phyloP scores from a whole-genome alignment of 2,888 invertebrate species.

The Leistus spinibarbis region DNA sequence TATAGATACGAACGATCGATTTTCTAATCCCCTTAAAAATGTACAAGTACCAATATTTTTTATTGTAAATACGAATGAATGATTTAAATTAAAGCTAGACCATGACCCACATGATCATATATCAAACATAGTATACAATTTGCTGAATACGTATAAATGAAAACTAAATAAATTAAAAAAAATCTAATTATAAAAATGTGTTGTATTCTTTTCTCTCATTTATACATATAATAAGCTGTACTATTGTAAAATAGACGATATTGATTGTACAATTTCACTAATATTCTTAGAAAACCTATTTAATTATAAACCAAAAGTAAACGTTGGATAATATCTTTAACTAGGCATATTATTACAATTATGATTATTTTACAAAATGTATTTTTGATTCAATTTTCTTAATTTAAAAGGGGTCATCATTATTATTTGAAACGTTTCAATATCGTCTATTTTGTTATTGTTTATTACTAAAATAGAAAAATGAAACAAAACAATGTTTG shows the following conservation, averaged over 20 bases:
- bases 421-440: too few relatives aligned
- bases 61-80: background rate
- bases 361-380: too few relatives aligned
- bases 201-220: background rate
- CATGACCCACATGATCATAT: background rate
- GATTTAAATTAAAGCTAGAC: background rate
- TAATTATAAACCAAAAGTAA: too few relatives aligned
- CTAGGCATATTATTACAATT: too few relatives aligned
- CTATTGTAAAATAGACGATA: background rate
- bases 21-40: too few relatives aligned
- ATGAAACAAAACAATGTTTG: slow-evolving; percentile 2
- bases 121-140: background rate
- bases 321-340: too few relatives aligned
- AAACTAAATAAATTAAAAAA: background rate
- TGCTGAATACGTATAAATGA: background rate
- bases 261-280: background rate
- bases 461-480: background rate
- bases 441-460: background rate
- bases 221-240: background rate
- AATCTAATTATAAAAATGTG: background rate
- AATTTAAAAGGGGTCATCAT: too few relatives aligned
- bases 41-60: background rate
- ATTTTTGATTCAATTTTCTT: too few relatives aligned
- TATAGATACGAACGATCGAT: too few relatives aligned
- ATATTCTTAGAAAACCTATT: too few relatives aligned